Base-by-base conservation (phyloP, 2,888 invertebrate genomes). In the Agrypnus murinus region DNA sequence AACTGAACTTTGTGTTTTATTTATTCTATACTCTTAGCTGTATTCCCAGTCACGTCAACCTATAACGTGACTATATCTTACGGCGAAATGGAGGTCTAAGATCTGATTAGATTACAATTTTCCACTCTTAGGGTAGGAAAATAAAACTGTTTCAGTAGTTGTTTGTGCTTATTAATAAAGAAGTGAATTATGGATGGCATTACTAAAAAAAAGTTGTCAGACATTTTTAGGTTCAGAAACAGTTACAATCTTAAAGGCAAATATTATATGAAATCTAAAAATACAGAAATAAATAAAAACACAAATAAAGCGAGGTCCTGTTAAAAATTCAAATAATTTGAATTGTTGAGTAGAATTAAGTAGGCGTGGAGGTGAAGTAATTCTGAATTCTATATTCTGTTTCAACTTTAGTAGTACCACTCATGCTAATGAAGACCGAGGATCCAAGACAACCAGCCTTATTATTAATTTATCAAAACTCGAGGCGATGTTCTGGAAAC, bases 381-480 rank as follows among this genome's bases (percentile, higher is more conserved):
- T 70, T 65, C 46, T 46, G 55, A 62, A 71, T 71, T 71, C 66
- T 65, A 57, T 63, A 71, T 65, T 71, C 71, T 63, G 65, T 71
- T 70, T 70, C 64, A 50, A 43, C 64, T 71, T 71, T 25, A 25
- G 31, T 9, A 65, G 50, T 53, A 50, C 58, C 71, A 67, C 66
- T 67, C 67, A 66, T 67, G 63, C 71, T 71, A 71, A 71, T 71
- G 66, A 71, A 66, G 67, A 58, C 62, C 45, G 63, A 62, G 71
- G 58, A 67, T 67, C 67, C 67, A 58, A 70, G 71, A 67, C 66
- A 62, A 67, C 71, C 67, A 53, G 59, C 53, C 71, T 71, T 71
- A 71, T 71, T 71, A 71, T 67, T 71, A 71, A 71, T 71, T 71
- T 71, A 71, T 71, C 71, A 71, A 64, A 69, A 71, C 64, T 71